phyloP scores from a whole-genome alignment of 2,113 vertebrate species.

The Grammomys dolichurus region DNA sequence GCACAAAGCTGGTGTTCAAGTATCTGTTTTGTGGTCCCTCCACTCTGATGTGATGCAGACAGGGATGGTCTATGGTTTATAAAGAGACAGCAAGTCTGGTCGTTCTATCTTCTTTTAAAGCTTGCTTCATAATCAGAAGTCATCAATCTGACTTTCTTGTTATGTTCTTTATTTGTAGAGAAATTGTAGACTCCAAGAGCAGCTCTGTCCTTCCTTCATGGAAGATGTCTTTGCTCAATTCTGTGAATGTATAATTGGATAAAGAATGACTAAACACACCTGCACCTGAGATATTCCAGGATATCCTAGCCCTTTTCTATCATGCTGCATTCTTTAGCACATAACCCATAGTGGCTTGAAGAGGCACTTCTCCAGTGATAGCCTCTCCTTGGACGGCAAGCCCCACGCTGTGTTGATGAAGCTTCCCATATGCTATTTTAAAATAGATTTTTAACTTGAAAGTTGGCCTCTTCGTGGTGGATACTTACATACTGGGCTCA shows the following conservation, averaged over 20 bases:
- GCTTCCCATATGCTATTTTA: background rate
- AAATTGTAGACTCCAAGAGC: constrained; percentile 84
- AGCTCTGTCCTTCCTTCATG: constrained; percentile 86
- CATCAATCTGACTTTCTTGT: background rate
- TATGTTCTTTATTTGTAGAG: constrained; percentile 77
- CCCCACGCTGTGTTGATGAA: background rate
- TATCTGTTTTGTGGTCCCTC: background rate
- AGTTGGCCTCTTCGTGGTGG: background rate
- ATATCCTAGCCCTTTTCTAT: background rate
- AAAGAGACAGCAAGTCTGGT: background rate
- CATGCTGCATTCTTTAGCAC: constrained; percentile 8
- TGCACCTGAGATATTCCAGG: background rate
- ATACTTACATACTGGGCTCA: constrained; percentile 87
- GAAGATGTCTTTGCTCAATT: constrained; percentile 85
- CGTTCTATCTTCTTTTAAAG: background rate
- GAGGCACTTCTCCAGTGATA: background rate
- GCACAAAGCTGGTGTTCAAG: background rate
- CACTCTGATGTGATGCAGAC: background rate
- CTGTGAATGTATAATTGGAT: background rate
- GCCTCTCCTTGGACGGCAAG: background rate
- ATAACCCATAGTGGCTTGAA: background rate
- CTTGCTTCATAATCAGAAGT: background rate
- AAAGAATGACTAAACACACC: background rate
- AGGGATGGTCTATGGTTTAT: background rate
- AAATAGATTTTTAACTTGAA: background rate